Evolutionary conservation across 2,888 invertebrate species (phyloP).

Genomic region (Athalia cordata): DNA sequence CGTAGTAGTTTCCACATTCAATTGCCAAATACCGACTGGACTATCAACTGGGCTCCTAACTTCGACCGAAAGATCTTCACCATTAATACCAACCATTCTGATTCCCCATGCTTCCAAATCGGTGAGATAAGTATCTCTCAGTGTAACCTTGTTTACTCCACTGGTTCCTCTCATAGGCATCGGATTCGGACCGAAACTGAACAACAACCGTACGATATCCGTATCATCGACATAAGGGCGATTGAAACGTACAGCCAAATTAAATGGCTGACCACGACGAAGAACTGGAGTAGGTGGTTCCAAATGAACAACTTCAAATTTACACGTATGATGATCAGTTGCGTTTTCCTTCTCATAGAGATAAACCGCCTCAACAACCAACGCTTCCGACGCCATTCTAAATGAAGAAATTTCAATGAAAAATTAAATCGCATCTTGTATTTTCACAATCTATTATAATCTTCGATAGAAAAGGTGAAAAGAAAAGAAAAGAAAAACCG

Average conservation of each 20-base stretch:
- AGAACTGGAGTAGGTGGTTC: conserved; percentile 81
- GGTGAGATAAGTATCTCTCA: conserved; percentile 59
- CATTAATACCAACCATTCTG: conserved; percentile 65
- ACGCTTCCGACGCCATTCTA: conserved; percentile 72
- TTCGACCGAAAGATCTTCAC: conserved; percentile 72
- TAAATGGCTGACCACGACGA: conserved; percentile 84
- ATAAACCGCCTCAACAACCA: conserved; percentile 78
- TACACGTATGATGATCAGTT: conserved; percentile 80
- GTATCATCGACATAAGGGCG: conserved; percentile 77
- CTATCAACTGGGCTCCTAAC: conserved; percentile 80
- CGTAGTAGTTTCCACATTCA: conserved; percentile 78
- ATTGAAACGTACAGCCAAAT: conserved; percentile 80
- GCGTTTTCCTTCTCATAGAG: conserved; percentile 84
- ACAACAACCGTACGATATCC: conserved; percentile 81
- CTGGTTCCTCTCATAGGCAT: conserved; percentile 76
- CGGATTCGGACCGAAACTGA: conserved; percentile 79
- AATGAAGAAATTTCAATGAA: neutral
- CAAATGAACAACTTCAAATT: conserved; percentile 82
- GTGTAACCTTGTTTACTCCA: conserved; percentile 71
- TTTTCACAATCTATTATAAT: too few species aligned
- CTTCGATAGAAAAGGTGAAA: too few species aligned
- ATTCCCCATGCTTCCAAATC: conserved; percentile 73
- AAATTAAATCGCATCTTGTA: neutral
- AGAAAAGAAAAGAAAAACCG: too few species aligned
- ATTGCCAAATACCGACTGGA: conserved; percentile 82